Evolutionary conservation across 2,797 vertebrate genomes (phyloP), one percentile per base, ranked within the genome.

Genomic region (Erethizon dorsatum): DNA sequence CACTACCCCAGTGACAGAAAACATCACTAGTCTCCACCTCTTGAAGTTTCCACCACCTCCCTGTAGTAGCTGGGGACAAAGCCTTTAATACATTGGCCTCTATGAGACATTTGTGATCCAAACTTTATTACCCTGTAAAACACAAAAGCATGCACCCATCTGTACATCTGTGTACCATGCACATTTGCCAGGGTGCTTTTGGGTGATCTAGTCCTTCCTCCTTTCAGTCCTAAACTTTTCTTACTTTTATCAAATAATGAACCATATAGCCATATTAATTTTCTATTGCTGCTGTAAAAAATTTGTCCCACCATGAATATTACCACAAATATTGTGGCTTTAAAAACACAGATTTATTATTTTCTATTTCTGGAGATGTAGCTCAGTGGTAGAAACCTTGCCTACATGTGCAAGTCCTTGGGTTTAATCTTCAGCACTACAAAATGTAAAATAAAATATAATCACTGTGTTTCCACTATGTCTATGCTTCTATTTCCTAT

Each of bases 161-260:
- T 50, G 22, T 37, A 45, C 20, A 5, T n/a, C 45, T 83, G 15
- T 47, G 20, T 56, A 11, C 59, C 28, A 0, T 20, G 15, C 33
- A 37, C 65, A 90, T n/a, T n/a, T 50, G 4, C 45, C 26, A 20
- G 0, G 52, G 71, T 89, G 57, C 28, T 83, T 79, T 73, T 37
- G 11, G 31, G 4, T 20, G 7, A 86, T n/a, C 13, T 14, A 31
- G 69, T 63, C 37, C 7, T 69, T 33, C 12, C 78, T 59, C 54
- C 2, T 5, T 83, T 67, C 61, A 20, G 24, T 47, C 71, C 96
- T 89, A 82, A 92, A 85, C 37, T 56, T 77, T 5, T 80, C 14
- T 80, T 80, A 20, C 77, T 93, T 95, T 94, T 33, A 84, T 37
- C 57, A 85, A 82, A 54, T 71, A 7, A 57, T 31, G 54, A n/a